Evolutionary conservation across 2,888 invertebrate species (phyloP), one percentile per base, ranked within the genome.

Genomic region (Temnothorax unifasciatus): DNA sequence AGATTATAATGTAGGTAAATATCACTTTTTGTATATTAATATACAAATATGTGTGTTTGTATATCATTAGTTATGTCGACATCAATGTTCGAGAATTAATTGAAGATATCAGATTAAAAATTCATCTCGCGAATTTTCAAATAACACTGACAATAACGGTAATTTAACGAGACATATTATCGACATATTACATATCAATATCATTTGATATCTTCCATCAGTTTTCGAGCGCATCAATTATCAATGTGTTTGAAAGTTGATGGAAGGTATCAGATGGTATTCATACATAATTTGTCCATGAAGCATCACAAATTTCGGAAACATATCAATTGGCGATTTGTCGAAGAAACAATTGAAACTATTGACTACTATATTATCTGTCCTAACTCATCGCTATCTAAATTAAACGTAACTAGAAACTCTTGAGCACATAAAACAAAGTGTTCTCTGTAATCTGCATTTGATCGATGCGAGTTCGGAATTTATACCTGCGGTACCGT

Each of bases 141-240:
- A 64, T 64, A 54, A 54, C 38, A 64, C 4, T 63, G 15, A 15
- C 3, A 74, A 21, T 34, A 63, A 47, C 5, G 15, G 44, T 74
- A 74, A 74, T 74, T 61, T 61, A 2, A 74, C 11, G n/a, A 73
- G 25, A 59, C 21, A 41, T 73, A 41, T 59, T 25, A 57, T 15
- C 47, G 47, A 15, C 18, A 18, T 13, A 73, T 15, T 41, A 41
- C 8, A 8, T 41, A 41, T 41, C 1, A 54, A 54, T 1, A 9
- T 73, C 13, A 57, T 57, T 38, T 25, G 41, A 74, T 74, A 59
- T 41, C 41, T 73, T 13, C 25, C 18, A 50, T 38, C 15, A 38
- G 11, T 41, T 57, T 54, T 57, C 41, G 34, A 73, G 18, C 54
- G 21, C n/a, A 47, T 75, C 34, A 54, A 47, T 63, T 61, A 61